These are phyloP conservation scores for Hyppa rectilinea DNA, from an alignment of 2,888 invertebrate genomes.

Conservation along the genomic window DNA sequence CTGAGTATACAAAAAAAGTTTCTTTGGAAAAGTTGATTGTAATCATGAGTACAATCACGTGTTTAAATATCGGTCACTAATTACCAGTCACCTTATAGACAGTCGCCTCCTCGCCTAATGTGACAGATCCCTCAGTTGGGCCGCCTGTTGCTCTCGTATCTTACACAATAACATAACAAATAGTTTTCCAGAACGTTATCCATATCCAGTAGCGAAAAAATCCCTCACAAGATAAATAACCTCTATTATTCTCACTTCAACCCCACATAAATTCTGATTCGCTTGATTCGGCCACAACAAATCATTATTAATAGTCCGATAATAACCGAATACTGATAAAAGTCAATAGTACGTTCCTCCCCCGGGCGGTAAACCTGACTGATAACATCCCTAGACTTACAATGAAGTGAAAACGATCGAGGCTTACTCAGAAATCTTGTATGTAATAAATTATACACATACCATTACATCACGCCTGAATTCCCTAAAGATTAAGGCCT, in stretches of 20 bases:
- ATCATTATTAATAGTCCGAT: slow-evolving; percentile 42
- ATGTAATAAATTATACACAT: slow-evolving; percentile 3
- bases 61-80: too few relatives aligned
- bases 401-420: slow-evolving; percentile 15
- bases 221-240: slow-evolving; percentile 7
- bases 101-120: too few relatives aligned
- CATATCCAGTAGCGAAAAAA: neutral
- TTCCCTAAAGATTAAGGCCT: too few relatives aligned
- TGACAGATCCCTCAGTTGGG: too few relatives aligned
- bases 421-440: neutral
- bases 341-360: neutral
- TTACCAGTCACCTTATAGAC: too few relatives aligned
- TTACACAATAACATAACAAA: neutral
- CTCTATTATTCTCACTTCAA: slow-evolving; percentile 30
- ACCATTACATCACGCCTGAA: too few relatives aligned
- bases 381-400: slow-evolving; percentile 15
- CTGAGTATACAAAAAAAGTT: too few relatives aligned
- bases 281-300: slow-evolving; percentile 27
- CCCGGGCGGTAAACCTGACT: neutral
- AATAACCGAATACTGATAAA: slow-evolving; percentile 52
- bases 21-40: too few relatives aligned
- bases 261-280: slow-evolving; percentile 22
- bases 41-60: too few relatives aligned
- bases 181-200: neutral
- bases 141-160: neutral